Base-by-base conservation (phyloP, 2,888 invertebrate genomes). In the Platycheirus albimanus region DNA sequence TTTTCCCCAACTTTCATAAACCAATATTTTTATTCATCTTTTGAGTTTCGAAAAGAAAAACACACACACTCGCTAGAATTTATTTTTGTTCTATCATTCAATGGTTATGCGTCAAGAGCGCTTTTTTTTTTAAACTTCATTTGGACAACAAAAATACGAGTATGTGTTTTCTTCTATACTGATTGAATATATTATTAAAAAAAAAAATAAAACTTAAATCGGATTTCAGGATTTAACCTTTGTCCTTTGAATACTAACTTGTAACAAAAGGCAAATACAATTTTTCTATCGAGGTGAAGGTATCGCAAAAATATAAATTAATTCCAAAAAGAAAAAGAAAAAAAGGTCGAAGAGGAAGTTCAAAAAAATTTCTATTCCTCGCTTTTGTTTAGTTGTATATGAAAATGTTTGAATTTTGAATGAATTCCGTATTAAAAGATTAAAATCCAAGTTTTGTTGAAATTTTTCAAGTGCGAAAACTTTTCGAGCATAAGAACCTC, bases 211-310 rank as follows among this genome's bases (percentile, higher is more conserved):
- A 81, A 67, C 66, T 54, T 61, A 81, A 81, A 81, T 71, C 76
- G 66, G 77, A 77, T 81, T 77, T 61, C 17, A 43, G 52, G 66
- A 71, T 41, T 76, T 81, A 77, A 67, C 77, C 71, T 61, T 66
- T 67, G 51, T 81, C 67, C 77, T 63, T 54, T 54, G 61, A 71
- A 30, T 67, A 20, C 58, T n/a, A n/a, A n/a, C n/a, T 47, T 36
- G 19, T 13, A n/a, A 54, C 54, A 36, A 36, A 54, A 38, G 52
- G 4, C 33, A 54, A 54, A n/a, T n/a, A n/a, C n/a, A n/a, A n/a
- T n/a, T n/a, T n/a, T n/a, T n/a, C n/a, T n/a, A n/a, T n/a, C n/a
- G n/a, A n/a, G n/a, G n/a, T n/a, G n/a, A n/a, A n/a, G n/a, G n/a
- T n/a, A n/a, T 51, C 33, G 11, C 33, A 45, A 24, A 10, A 8